Conservation (phyloP, 2,797 vertebrate genomes). For the Halcyon smyrnensis region DNA sequence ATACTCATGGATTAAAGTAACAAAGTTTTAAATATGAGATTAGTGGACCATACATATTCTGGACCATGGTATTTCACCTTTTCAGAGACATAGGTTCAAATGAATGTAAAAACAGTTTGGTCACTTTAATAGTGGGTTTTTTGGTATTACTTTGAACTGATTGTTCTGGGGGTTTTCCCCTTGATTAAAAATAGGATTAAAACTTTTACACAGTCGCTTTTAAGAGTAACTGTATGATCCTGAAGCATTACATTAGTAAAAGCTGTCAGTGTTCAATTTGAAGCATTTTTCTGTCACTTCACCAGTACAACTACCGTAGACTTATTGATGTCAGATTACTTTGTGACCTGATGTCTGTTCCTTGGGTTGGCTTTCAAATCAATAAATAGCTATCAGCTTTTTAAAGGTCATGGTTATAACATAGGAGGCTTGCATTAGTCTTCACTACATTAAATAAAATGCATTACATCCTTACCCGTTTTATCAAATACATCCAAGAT, state of each 20-base stretch:
- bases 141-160: background rate
- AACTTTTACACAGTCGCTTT: background rate
- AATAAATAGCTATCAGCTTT: constrained; percentile 15
- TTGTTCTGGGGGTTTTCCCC: background rate
- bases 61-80: background rate
- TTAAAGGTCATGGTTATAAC: background rate
- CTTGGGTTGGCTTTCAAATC: constrained; percentile 20
- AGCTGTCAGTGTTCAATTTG: background rate
- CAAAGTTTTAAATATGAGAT: background rate
- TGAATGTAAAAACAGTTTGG: background rate
- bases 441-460: background rate
- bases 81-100: background rate
- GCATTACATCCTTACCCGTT: background rate
- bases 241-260: background rate
- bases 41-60: background rate
- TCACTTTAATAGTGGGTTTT: background rate
- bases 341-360: background rate
- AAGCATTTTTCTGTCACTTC: constrained; percentile 27
- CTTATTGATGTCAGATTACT: constrained; percentile 2
- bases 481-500: background rate
- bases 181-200: background rate
- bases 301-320: background rate
- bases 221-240: background rate
- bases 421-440: background rate
- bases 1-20: constrained; percentile 14